Conservation (phyloP, 2,113 vertebrate genomes). For the Peromyscus polionotus region DNA sequence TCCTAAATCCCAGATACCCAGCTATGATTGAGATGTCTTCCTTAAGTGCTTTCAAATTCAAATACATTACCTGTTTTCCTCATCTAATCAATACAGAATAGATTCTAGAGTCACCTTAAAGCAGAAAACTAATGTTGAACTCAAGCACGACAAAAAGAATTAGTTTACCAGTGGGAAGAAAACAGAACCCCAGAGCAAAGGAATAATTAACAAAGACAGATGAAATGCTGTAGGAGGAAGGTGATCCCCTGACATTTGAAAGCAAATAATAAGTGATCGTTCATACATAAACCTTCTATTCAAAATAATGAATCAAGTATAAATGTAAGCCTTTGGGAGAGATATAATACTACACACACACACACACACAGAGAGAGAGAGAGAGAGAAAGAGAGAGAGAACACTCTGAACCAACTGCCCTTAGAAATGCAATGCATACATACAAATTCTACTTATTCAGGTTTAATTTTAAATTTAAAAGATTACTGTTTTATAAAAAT, state of each 20-base stretch:
- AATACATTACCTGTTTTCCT: slow-evolving; percentile 15
- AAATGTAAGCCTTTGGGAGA: not conserved
- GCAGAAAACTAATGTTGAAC: slow-evolving; percentile 11
- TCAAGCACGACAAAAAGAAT: slow-evolving; percentile 6
- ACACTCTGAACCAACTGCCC: not conserved
- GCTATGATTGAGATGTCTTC: not conserved
- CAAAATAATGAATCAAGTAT: slow-evolving; percentile 17
- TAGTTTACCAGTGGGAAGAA: not conserved
- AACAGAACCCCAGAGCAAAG: slow-evolving; percentile 16
- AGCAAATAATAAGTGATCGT: slow-evolving; percentile 21
- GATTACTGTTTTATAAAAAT: not conserved
- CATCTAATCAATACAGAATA: not conserved
- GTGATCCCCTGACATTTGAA: not conserved
- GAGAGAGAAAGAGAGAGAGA: not conserved
- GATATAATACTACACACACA: not conserved
- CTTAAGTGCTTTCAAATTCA: slow-evolving; percentile 20
- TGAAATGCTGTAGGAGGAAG: not conserved
- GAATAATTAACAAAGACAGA: slow-evolving; percentile 30
- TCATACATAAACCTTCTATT: not conserved
- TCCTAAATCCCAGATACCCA: not conserved
- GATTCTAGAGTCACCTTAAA: slow-evolving; percentile 21
- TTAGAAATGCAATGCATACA: not conserved
- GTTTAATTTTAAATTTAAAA: slow-evolving; percentile 50
- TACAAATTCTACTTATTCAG: slow-evolving; percentile 5
- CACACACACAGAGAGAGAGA: not conserved